These are phyloP conservation scores for Synergus gifuensis DNA, from an alignment of 2,888 invertebrate species.

Conservation along the genomic window DNA sequence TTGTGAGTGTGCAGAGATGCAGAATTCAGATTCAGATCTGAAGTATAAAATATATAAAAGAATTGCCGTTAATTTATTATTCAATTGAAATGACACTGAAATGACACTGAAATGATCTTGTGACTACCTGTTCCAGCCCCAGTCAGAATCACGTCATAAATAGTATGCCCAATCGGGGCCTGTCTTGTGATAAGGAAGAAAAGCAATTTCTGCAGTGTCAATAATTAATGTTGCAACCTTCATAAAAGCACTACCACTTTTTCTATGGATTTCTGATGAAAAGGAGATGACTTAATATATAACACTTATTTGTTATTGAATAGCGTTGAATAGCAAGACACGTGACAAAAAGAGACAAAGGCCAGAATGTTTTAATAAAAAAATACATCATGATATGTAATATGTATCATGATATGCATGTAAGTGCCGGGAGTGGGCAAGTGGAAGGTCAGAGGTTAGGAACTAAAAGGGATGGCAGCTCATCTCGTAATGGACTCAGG, in stretches of 20 bases:
- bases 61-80: no score
- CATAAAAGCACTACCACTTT: not conserved
- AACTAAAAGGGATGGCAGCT: conserved; percentile 69
- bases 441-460: conserved; percentile 64
- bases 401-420: not conserved
- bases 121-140: no score
- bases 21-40: not conserved
- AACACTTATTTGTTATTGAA: not conserved
- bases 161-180: no score
- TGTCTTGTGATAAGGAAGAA: no score
- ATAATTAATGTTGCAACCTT: no score
- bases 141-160: no score
- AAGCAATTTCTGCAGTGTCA: no score
- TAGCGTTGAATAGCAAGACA: not conserved
- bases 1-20: not conserved
- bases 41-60: not conserved
- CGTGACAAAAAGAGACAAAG: conserved; percentile 38
- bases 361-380: conserved; percentile 20
- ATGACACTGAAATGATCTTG: no score
- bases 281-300: not conserved
- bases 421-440: conserved; percentile 54
- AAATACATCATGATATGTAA: no score
- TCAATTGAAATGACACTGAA: no score
- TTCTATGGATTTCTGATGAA: not conserved
- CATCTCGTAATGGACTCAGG: conserved; percentile 78